Conservation (phyloP, 92 coral and sea anemone species). For the Porites rus region DNA sequence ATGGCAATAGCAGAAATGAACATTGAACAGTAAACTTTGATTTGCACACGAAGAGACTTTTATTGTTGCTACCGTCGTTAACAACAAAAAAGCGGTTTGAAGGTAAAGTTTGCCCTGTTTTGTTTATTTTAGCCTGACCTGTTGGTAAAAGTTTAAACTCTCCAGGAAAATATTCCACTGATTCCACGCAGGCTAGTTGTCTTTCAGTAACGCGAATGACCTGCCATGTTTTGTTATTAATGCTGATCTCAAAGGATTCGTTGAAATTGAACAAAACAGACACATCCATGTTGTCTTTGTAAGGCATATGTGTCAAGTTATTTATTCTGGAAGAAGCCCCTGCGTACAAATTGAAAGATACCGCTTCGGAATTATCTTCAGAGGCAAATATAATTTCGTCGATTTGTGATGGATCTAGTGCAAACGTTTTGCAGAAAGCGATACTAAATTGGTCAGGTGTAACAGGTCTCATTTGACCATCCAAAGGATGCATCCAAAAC, state of each 20-base stretch:
- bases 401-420: conserved; percentile 49
- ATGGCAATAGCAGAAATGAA: conserved; percentile 54
- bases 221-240: conserved; percentile 58
- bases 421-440: conserved; percentile 44
- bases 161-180: conserved; percentile 51
- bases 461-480: conserved; percentile 36
- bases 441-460: conserved; percentile 45
- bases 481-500: conserved; percentile 73
- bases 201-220: conserved; percentile 72
- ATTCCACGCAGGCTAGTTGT: conserved; percentile 65
- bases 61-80: not conserved
- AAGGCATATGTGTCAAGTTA: not conserved
- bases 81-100: conserved; percentile 46
- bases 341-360: conserved; percentile 66
- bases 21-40: conserved; percentile 71
- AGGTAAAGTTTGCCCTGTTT: conserved; percentile 34
- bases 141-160: conserved; percentile 44
- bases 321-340: not conserved
- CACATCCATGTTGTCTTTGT: not conserved
- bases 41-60: conserved; percentile 57
- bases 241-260: conserved; percentile 52
- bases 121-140: conserved; percentile 34
- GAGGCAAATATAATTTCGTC: conserved; percentile 23
- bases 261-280: conserved; percentile 60
- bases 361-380: conserved; percentile 41